Evolutionary conservation across 2,888 invertebrate genomes (phyloP).

Genomic region (Leptinotarsa peninsularis): DNA sequence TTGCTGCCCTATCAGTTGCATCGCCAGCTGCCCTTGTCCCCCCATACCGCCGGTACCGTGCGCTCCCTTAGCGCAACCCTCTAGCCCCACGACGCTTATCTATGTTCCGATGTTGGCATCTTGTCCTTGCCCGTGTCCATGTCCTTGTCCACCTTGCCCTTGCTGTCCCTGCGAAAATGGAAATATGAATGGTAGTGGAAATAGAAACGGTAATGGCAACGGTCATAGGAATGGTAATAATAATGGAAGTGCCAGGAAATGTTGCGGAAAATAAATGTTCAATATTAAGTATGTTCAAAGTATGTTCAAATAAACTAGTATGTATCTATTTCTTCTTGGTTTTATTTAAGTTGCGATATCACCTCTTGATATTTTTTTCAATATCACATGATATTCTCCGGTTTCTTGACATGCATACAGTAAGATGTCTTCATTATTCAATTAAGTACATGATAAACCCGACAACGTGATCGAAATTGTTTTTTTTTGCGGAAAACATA

Average conservation of each 20-base stretch:
- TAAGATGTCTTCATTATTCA: too few relatives aligned
- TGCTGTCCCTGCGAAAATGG: constrained; percentile 30
- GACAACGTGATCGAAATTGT: too few relatives aligned
- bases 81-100: constrained; percentile 45
- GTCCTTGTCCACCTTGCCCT: constrained; percentile 34
- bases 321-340: not conserved
- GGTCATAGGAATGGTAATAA: constrained; percentile 19
- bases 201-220: not conserved
- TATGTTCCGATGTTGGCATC: constrained; percentile 48
- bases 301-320: not conserved
- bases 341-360: not conserved
- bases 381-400: too few relatives aligned
- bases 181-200: constrained; percentile 17
- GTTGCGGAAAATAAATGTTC: not conserved
- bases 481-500: too few relatives aligned
- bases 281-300: not conserved
- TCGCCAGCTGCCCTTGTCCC: constrained; percentile 45
- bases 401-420: too few relatives aligned
- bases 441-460: too few relatives aligned
- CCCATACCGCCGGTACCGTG: constrained; percentile 45
- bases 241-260: constrained; percentile 17
- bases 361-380: too few relatives aligned
- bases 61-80: constrained; percentile 49
- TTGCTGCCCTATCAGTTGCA: constrained; percentile 44
- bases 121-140: constrained; percentile 44